Base-by-base conservation (phyloP, 2,797 vertebrate genomes). In the Ptychadena robeensis region DNA sequence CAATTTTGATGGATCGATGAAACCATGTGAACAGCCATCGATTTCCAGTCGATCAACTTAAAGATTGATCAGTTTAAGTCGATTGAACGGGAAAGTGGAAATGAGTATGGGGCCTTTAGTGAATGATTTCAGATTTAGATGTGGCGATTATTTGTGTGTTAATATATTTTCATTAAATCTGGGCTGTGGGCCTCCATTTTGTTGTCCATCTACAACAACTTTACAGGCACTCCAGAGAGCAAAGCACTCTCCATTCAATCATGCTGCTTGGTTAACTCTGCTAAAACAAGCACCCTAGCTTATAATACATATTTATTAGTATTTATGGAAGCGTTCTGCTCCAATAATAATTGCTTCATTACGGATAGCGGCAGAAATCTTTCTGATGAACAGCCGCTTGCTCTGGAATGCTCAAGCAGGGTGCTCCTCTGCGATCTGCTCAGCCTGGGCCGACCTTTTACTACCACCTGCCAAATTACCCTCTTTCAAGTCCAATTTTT, bases 311-410 rank as follows among this genome's bases (percentile, higher is more conserved):
- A 84, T 79, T 84, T 84, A 84, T 84, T 84, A 84, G 63, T 74
- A 84, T 84, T 84, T 84, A 84, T 84, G 53, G 76, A 61, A 68
- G 75, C 76, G 76, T 84, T 84, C 82, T 84, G 82, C 82, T 84
- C 69, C 76, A 80, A 84, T 79, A 84, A 84, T 84, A 84, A 84
- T 84, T 84, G 76, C 82, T 84, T 84, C 82, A 84, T 84, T 84
- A 84, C 44, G 35, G 82, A 84, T 76, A 84, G 70, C 76, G 18
- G 82, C 57, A 82, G 81, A 77, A 82, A 82, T 82, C 81, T 77
- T 77, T 77, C 48, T 82, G 81, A 79, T 84, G 76, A 84, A 84
- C 76, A 84, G 76, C 76, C n/a, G 11, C 35, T 70, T 65, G 44
- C 59, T 38, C 40, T 5, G 27, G 82, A 79, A 83, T 83, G 44